A percentile compares a stretch with the other conserved stretches of the same genome.
These are phyloP conservation scores for Noctua fimbriata DNA, from an alignment of 2,888 invertebrate species.

Conservation along the genomic window DNA sequence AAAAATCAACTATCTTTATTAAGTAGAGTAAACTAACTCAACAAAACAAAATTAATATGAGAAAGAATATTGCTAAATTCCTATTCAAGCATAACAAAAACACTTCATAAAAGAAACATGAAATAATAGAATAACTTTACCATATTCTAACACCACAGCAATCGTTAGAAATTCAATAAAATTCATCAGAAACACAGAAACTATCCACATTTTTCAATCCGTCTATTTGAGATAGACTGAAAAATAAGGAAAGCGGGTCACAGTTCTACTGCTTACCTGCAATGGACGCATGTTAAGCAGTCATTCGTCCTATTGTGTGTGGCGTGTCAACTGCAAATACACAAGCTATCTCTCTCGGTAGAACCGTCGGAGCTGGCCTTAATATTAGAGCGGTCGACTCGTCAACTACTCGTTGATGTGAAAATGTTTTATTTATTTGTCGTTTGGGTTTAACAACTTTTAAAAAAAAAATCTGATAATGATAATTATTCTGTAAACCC, in stretches of 20 bases:
- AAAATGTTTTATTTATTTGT: not conserved
- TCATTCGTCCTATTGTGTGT: conserved; percentile 1
- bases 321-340: conserved; percentile 30
- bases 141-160: not conserved
- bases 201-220: conserved; percentile 11
- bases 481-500: not conserved
- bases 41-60: not conserved
- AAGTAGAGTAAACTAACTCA: too few species aligned
- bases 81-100: not conserved
- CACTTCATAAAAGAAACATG: not conserved
- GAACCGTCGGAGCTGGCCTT: conserved; percentile 27
- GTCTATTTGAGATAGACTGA: conserved; percentile 19
- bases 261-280: conserved; percentile 9
- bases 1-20: not conserved
- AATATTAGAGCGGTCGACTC: conserved; percentile 7
- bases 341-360: conserved; percentile 3
- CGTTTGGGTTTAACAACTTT: not conserved
- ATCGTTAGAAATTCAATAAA: conserved; percentile 7
- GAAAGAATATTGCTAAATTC: not conserved
- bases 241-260: conserved; percentile 43
- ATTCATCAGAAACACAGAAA: not conserved
- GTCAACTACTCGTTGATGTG: not conserved
- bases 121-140: conserved; percentile 9
- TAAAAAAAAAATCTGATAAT: not conserved
- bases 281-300: conserved; percentile 17